These are phyloP conservation scores for Raja brachyura DNA, from an alignment of 2,113 vertebrate species.

Conservation along the genomic window DNA sequence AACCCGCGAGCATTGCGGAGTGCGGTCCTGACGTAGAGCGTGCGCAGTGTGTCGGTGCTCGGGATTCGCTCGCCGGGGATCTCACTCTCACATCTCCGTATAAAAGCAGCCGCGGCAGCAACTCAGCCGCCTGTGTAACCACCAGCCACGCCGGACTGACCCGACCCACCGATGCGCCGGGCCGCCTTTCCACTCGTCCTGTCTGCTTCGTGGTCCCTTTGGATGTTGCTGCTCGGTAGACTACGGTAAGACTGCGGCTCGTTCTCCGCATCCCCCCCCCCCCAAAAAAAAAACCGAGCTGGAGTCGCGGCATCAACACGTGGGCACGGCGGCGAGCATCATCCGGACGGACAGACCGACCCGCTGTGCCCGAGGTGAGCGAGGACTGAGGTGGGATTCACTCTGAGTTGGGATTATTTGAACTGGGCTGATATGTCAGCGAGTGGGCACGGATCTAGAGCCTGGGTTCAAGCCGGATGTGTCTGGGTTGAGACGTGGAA, in stretches of 20 bases:
- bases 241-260: slow-evolving; percentile 2
- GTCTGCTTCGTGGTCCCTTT: not conserved
- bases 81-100: not conserved
- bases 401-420: not conserved
- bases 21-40: not conserved
- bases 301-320: not conserved
- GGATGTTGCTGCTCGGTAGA: not conserved
- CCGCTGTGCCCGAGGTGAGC: not conserved
- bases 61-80: not conserved
- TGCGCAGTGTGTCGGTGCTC: not conserved
- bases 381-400: slow-evolving; percentile 40
- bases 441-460: not conserved
- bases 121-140: not conserved
- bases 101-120: not conserved
- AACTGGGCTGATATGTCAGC: not conserved
- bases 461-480: not conserved
- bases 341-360: not conserved
- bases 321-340: not conserved
- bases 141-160: no score
- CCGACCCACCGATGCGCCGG: not conserved
- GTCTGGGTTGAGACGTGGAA: not conserved
- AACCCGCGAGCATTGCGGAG: not conserved
- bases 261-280: not conserved
- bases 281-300: not conserved
- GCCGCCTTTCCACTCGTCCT: not conserved